phyloP scores from a whole-genome alignment of 2,797 vertebrate genomes.

The Parauchenoglanis punctatus region DNA sequence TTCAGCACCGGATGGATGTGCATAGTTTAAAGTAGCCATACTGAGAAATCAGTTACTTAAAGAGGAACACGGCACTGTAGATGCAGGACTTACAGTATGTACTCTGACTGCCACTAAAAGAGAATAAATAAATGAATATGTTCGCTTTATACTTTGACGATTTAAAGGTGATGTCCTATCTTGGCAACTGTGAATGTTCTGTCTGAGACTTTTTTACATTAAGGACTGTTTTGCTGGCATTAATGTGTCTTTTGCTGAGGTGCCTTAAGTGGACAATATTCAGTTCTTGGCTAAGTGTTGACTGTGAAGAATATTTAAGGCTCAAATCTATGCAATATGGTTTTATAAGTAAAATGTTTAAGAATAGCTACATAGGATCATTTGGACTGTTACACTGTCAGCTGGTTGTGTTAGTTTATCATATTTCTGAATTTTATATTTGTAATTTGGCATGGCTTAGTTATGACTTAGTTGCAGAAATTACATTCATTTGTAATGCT shows the following conservation, averaged over 20 bases:
- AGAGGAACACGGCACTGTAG: constrained; percentile 18
- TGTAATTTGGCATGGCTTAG: constrained; percentile 18
- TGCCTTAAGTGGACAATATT: constrained; percentile 30
- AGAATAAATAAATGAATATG: constrained; percentile 10
- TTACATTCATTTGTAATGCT: constrained; percentile 18
- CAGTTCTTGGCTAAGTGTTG: constrained; percentile 28
- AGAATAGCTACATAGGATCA: constrained; percentile 14
- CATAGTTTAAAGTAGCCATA: constrained; percentile 58
- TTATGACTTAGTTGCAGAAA: constrained; percentile 20
- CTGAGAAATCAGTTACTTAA: constrained; percentile 6
- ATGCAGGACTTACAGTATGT: neutral
- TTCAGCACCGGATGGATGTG: constrained; percentile 63
- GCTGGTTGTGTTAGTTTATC: constrained; percentile 14
- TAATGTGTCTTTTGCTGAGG: constrained; percentile 31
- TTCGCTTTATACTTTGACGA: neutral
- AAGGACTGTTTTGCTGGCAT: constrained; percentile 15
- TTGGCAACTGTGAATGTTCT: constrained; percentile 25
- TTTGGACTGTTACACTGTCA: constrained; percentile 27
- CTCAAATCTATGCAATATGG: constrained; percentile 34
- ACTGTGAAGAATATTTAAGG: constrained; percentile 39
- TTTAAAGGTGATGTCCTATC: constrained; percentile 15
- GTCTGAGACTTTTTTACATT: constrained; percentile 36
- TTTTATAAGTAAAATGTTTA: constrained; percentile 31
- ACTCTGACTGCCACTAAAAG: constrained; percentile 17
- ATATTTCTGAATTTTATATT: neutral